A percentile compares a stretch with the other conserved stretches of the same genome.
Evolutionary conservation across 2,797 vertebrate species (phyloP).

Genomic region (Sebastiscus albofasciatus): DNA sequence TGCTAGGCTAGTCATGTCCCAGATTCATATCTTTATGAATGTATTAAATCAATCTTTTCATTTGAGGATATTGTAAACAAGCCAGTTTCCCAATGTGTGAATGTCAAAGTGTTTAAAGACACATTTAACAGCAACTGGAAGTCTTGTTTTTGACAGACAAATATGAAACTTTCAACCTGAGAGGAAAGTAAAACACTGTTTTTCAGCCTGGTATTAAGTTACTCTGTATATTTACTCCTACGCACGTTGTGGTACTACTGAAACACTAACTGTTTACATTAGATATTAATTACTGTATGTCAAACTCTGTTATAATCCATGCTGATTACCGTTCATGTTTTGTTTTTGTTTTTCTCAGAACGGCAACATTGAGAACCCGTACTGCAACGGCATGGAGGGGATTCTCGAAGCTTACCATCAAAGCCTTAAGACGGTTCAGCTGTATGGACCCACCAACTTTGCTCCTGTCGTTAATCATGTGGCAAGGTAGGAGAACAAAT

Average conservation of each 20-base stretch:
- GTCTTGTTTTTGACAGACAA: not conserved
- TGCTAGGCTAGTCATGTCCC: not conserved
- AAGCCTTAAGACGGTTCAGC: constrained; percentile 96
- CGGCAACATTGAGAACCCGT: constrained; percentile 91
- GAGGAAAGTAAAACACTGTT: not conserved
- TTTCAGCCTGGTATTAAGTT: not conserved
- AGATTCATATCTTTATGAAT: not conserved
- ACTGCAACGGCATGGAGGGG: constrained; percentile 93
- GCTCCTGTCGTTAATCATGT: constrained; percentile 95
- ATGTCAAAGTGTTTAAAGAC: too few relatives aligned
- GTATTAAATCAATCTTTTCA: not conserved
- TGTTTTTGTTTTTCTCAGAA: constrained; percentile 81
- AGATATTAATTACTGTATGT: not conserved
- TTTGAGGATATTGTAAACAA: not conserved
- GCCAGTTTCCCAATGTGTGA: not conserved
- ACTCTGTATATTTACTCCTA: not conserved
- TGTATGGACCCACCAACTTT: constrained; percentile 97
- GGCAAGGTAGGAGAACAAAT: constrained; percentile 85
- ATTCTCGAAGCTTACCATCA: constrained; percentile 95
- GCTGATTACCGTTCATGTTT: not conserved
- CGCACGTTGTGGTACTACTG: not conserved
- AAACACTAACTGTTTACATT: not conserved
- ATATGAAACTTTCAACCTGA: not conserved
- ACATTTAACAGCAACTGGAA: not conserved
- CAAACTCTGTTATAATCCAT: not conserved